These are phyloP conservation scores for Piprites chloris DNA, from an alignment of 2,113 vertebrate genomes.

Conservation along the genomic window DNA sequence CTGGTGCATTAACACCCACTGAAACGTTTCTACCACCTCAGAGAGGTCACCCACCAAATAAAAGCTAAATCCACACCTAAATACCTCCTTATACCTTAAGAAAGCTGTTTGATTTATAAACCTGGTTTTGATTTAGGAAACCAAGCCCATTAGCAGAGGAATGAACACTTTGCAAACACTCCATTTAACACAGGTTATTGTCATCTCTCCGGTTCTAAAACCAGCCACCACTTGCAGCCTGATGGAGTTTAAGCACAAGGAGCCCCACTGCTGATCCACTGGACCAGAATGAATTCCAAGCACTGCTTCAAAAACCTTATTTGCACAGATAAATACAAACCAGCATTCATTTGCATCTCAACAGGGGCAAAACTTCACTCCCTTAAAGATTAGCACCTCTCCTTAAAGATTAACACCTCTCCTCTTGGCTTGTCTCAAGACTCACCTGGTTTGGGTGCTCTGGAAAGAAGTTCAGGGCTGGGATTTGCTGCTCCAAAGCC, in stretches of 20 bases:
- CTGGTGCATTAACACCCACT: rapidly evolving
- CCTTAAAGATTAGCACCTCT: neutral
- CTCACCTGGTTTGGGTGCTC: no score
- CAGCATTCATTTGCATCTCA: neutral
- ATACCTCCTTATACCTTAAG: neutral
- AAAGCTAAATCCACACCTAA: neutral
- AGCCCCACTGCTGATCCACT: neutral
- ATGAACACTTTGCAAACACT: neutral
- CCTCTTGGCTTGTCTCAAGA: neutral
- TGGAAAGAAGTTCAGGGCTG: rapidly evolving
- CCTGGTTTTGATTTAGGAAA: neutral
- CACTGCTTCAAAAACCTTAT: neutral
- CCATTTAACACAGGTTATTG: neutral
- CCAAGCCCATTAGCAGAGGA: neutral
- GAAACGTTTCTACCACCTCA: neutral
- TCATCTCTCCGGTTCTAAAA: neutral
- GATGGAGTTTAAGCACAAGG: neutral
- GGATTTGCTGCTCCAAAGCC: neutral
- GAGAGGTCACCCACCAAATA: neutral
- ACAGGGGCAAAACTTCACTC: neutral
- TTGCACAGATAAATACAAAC: neutral
- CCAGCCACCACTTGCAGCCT: neutral
- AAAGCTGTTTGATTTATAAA: neutral
- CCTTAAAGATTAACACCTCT: neutral
- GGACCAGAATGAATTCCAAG: neutral